Base-by-base conservation (phyloP, 2,113 vertebrate genomes). In the Cariama cristata region DNA sequence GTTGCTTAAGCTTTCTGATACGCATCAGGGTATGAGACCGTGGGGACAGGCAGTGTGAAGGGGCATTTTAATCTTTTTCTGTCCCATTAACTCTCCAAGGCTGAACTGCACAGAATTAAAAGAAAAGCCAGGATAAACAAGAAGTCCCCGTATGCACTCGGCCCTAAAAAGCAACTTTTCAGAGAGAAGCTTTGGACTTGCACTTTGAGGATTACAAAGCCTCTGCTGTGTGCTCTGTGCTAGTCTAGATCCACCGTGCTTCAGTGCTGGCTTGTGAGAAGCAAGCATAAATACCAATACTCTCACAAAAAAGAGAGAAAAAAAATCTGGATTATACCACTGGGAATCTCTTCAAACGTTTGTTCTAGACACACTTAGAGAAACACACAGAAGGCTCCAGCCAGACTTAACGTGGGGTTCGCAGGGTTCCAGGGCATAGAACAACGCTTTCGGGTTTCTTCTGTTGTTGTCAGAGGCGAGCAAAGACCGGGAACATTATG, bases 161-260 rank as follows among this genome's bases (percentile, higher is more conserved):
- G 73, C 52, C 91, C 66, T 32, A 30, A 87, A 95, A 91, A 96
- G 72, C 66, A 95, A 87, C 86, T 94, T 96, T 90, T 59, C 83
- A 96, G 80, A 75, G 32, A 60, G 85, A 30, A 38, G 95, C 88
- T 96, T 64, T 82, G 95, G 73, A 52, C 88, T 69, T 11, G 50
- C 82, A 73, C 88, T 96, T 95, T 90, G 88, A 95, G 86, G 86
- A 94, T 87, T 64, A 96, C 79, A 97, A 90, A 96, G 88, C 63
- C 75, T 92, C 55, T 83, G 92, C 85, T 88, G 81, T 45, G 91
- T 10, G 81, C 77, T 75, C 84, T 85, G 62, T 38, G 77, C 81
- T 32, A 21, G 58, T 12, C 75, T 38, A 33, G 87, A 94, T 24
- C 90, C 79, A 69, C 7, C 0, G 1, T 1, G 50, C 63, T 45